Evolutionary conservation across 2,888 invertebrate genomes (phyloP), one percentile per base, ranked within the genome.

Genomic region (Nineta flava): DNA sequence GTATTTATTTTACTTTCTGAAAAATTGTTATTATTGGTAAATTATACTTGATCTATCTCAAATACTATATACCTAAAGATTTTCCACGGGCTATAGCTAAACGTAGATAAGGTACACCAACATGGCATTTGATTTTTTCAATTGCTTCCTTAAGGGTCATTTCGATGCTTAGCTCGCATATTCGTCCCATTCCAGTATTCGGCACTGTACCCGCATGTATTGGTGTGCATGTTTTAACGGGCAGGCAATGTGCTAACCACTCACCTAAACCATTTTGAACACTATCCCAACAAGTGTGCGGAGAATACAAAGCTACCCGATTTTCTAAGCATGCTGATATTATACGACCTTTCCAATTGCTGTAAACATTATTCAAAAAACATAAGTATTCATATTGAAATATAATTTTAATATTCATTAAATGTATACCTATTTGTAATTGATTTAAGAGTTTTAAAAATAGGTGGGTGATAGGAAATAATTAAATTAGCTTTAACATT

Each of bases 391-490:
- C 41, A 43, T 35, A 19, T 46, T 42, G 12, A 46, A 41, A 49
- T n/a, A 15, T 4, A 16, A n/a, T 34, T 21, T 21, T 21, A 31
- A 13, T 40, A 10, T 16, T 16, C 21, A 17, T 43, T 41, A 15
- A 52, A 51, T 52, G 55, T 58, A 62, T 67, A 87, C 84, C 76
- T 83, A 77, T 88, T 73, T 2, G 82, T 79, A 38, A 96, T 71
- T 35, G 81, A 75, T 62, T 91, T 94, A 49, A 96, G 58, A 6
- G 90, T 81, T 12, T 75, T 71, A 67, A 96, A 96, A 62, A 96
- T 87, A 15, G 92, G 92, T n/a, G 96, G 96, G 71, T 96, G 96
- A 65, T 96, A 96, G 0, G 92, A 84, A 50, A 96, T 72, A 50
- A 96, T 90, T 67, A 95, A 68, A 63, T 91, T 81, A 48, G 76